Evolutionary conservation across 1,140 invertebrate genomes (phyloP).

Genomic region (Drosophila insularis): DNA sequence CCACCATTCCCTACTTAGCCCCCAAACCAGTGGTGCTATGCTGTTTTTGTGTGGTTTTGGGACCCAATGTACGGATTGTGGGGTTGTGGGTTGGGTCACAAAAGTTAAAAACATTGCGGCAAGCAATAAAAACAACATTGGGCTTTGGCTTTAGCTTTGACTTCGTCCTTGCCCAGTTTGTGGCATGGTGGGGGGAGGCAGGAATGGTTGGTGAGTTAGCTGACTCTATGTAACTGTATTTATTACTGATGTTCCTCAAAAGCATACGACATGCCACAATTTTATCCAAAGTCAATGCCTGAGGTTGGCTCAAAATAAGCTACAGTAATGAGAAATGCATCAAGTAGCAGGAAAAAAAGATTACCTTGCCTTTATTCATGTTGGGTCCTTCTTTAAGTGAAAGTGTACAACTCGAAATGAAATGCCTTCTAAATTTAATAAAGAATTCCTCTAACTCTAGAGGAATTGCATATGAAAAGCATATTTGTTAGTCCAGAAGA

Average conservation of each 20-base stretch:
- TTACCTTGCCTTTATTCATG: neutral
- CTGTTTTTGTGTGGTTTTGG: neutral
- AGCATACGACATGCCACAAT: slow-evolving; percentile 55
- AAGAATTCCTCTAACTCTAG: too few relatives aligned
- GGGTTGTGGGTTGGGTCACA: slow-evolving; percentile 28
- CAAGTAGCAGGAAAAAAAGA: slow-evolving; percentile 38
- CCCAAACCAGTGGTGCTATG: neutral
- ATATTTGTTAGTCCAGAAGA: neutral
- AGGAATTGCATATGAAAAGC: too few relatives aligned
- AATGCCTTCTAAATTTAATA: neutral
- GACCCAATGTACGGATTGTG: neutral
- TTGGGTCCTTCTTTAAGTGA: neutral
- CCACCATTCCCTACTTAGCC: too few relatives aligned
- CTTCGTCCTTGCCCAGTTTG: slow-evolving; percentile 15
- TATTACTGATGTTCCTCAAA: slow-evolving; percentile 54
- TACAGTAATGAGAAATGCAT: slow-evolving; percentile 56
- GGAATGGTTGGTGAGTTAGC: neutral
- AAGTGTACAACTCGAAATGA: neutral
- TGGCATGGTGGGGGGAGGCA: slow-evolving; percentile 8
- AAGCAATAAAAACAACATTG: slow-evolving; percentile 76
- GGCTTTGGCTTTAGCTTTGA: slow-evolving; percentile 55
- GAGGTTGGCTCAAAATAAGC: slow-evolving; percentile 43
- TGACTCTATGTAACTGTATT: slow-evolving; percentile 50
- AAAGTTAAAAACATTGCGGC: slow-evolving; percentile 78
- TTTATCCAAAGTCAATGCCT: slow-evolving; percentile 74